These are phyloP conservation scores for Labrus mixtus DNA, from an alignment of 2,113 vertebrate genomes.

Conservation along the genomic window DNA sequence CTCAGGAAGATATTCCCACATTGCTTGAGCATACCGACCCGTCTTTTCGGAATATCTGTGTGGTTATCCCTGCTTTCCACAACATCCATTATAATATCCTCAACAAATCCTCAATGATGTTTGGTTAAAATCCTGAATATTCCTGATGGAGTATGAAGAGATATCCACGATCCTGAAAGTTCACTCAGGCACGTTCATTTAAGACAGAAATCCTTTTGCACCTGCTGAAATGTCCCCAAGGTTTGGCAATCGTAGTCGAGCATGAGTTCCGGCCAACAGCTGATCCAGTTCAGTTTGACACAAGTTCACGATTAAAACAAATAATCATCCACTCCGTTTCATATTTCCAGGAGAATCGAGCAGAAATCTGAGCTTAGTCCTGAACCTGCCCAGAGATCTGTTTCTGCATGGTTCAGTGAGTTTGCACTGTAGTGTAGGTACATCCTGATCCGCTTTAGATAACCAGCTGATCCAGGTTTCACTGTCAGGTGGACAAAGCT, in stretches of 20 bases:
- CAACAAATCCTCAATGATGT: neutral
- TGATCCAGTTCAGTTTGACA: neutral
- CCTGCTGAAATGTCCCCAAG: no score
- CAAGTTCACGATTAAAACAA: no score
- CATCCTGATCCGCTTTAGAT: no score
- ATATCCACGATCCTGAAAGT: neutral
- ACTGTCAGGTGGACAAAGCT: neutral
- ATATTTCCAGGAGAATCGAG: neutral
- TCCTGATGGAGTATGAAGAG: neutral
- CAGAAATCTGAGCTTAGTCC: neutral
- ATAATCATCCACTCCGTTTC: no score
- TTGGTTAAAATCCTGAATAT: neutral
- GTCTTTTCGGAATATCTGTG: neutral
- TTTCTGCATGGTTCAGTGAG: neutral
- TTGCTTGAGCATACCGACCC: accelerated
- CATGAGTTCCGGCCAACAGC: neutral
- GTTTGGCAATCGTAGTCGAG: neutral
- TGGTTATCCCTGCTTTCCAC: neutral
- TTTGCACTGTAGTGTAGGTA: no score
- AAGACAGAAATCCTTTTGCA: no score
- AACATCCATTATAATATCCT: neutral
- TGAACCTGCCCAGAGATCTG: neutral
- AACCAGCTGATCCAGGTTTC: no score
- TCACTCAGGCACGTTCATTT: neutral
- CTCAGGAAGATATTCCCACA: neutral